Conservation (phyloP, 2,113 vertebrate genomes). For the Tenrec ecaudatus region DNA sequence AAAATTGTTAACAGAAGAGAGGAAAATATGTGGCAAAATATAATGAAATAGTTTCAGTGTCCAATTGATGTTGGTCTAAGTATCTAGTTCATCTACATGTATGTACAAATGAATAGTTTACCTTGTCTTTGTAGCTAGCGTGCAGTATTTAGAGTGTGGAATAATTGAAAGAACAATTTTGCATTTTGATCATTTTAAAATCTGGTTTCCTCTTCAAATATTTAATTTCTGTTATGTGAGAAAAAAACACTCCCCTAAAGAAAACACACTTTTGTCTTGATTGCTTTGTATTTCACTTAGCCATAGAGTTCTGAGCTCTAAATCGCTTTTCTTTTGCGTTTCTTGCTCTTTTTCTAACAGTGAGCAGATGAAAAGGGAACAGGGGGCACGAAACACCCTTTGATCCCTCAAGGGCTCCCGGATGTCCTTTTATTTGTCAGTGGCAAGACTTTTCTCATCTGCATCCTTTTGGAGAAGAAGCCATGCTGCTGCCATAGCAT, state of each 20-base stretch:
- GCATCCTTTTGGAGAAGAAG: constrained; percentile 48
- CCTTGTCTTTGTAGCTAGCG: constrained; percentile 1
- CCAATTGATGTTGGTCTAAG: constrained; percentile 1
- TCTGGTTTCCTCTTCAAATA: constrained; percentile 55
- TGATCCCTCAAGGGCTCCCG: constrained; percentile 46
- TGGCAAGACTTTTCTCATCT: constrained; percentile 58
- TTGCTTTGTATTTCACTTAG: constrained; percentile 18
- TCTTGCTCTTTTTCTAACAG: constrained; percentile 43
- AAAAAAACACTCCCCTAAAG: constrained; percentile 27
- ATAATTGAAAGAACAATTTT: constrained; percentile 29
- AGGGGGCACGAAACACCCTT: not conserved
- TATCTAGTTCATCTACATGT: not conserved
- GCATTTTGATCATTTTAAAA: constrained; percentile 47
- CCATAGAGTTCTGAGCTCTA: not conserved
- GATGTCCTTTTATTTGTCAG: constrained; percentile 45
- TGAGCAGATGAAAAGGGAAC: constrained; percentile 39
- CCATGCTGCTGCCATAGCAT: not conserved
- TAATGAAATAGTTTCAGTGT: not conserved
- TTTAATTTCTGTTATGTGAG: constrained; percentile 49
- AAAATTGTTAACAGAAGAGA: not conserved
- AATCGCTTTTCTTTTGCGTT: not conserved
- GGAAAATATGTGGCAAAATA: not conserved
- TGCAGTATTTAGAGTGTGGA: not conserved
- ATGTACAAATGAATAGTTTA: not conserved
- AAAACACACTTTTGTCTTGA: not conserved